Evolutionary conservation across 2,888 invertebrate species (phyloP), one percentile per base, ranked within the genome.

Genomic region (Sylvicola cinctus): DNA sequence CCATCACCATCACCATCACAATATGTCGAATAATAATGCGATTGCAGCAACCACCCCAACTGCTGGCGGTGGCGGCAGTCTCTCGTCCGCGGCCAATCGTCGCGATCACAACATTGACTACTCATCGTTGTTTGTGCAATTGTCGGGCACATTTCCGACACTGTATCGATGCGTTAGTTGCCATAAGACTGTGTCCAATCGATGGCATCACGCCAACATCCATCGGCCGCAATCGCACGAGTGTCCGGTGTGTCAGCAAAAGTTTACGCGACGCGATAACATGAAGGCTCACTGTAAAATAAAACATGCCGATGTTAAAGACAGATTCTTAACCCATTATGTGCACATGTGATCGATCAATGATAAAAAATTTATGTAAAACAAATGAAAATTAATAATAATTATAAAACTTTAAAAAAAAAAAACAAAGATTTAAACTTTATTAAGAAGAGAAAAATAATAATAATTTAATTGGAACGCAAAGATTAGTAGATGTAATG

Each of bases 241-340:
- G 49, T 68, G 68, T 49, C 66, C 68, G 3, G 59, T 65, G 46
- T 69, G 67, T 47, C 61, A 62, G 32, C 64, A 65, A 48, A 63
- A 64, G 41, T 70, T 70, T 49, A 68, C 68, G 36, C 61, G 70
- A 43, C 66, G 66, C 50, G 70, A 70, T 50, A 68, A 70, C 47
- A 67, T 68, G 61, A 70, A 69, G 57, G 65, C 64, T 39, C 70
- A 69, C 51, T 67, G 70, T 52, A 63, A 62, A 50, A 60, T 62
- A 44, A 69, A 70, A 54, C 69, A 70, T 48, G 55, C 59, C 45
- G 58, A 59, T 41, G 55, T 55, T 40, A 55, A 59, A 50, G 58
- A 59, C 49, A 55, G 55, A 44, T 58, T 56, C 47, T 58, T 56
- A 48, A 57, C 55, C 45, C 58, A 59, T 48, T 59, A 57, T 54